Percentiles rank a stretch among this genome's conserved stretches.
Evolutionary conservation across 2,888 invertebrate species (phyloP).

Genomic region (Drosophila nr. perissopoda): DNA sequence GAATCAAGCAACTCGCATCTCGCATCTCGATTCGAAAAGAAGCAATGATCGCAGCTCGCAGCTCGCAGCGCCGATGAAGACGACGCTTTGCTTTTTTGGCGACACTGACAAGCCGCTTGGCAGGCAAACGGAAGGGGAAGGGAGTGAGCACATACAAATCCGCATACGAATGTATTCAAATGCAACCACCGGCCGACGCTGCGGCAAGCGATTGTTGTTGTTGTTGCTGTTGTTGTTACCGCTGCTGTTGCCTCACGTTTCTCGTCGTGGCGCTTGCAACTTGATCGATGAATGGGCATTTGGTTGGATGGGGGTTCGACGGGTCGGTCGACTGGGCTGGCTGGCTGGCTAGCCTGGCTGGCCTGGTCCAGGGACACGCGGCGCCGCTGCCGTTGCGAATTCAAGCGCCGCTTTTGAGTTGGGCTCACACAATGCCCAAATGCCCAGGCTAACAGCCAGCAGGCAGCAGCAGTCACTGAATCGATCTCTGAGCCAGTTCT

Average conservation of each 20-base stretch:
- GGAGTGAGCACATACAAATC: conserved; percentile 13
- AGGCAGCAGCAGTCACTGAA: conserved; percentile 36
- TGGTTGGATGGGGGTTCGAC: conserved; percentile 27
- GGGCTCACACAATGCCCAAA: conserved; percentile 64
- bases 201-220: conserved; percentile 56
- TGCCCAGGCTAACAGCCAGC: background rate
- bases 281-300: conserved; percentile 79
- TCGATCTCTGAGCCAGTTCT: conserved; percentile 45
- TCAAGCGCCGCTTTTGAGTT: conserved; percentile 79
- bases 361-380: conserved; percentile 53
- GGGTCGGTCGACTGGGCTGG: conserved; percentile 3
- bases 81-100: conserved; percentile 80
- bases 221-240: conserved; percentile 5
- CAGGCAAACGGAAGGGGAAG: conserved; percentile 17
- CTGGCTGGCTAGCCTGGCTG: conserved; percentile 1
- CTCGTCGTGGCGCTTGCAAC: conserved; percentile 78
- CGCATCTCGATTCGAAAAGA: conserved; percentile 19
- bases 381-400: conserved; percentile 78
- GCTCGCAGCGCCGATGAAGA: conserved; percentile 67
- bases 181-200: conserved; percentile 54
- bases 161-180: conserved; percentile 64
- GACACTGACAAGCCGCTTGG: conserved; percentile 75
- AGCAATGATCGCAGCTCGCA: conserved; percentile 7
- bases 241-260: conserved; percentile 65
- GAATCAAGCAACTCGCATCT: conserved; percentile 18